Conservation (phyloP, 37 sponge, comb jelly and placozoan genomes). For the Amphimedon queenslandica region DNA sequence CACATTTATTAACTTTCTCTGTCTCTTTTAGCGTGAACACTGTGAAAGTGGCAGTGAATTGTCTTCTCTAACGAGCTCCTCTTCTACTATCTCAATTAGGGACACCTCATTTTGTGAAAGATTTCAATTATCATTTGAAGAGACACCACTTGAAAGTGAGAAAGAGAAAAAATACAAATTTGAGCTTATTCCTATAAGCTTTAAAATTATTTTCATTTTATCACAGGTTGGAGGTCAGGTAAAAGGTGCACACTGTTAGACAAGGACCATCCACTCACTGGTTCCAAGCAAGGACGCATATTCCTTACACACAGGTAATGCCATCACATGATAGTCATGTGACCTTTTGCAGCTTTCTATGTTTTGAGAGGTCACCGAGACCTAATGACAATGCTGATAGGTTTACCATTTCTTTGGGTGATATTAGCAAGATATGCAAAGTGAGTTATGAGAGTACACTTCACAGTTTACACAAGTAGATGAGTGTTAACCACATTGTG, state of each 20-base stretch:
- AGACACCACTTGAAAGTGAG: slow-evolving; percentile 29
- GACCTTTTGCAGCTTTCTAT: slow-evolving; percentile 27
- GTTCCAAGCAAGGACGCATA: slow-evolving; percentile 64
- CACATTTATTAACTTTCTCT: no score
- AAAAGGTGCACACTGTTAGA: slow-evolving; percentile 62
- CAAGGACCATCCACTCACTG: slow-evolving; percentile 54
- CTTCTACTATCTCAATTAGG: slow-evolving; percentile 8
- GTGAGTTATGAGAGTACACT: no score
- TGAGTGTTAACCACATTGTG: no score
- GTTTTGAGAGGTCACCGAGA: slow-evolving; percentile 47
- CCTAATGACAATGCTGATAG: slow-evolving; percentile 21
- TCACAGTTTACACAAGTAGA: no score
- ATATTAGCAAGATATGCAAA: slow-evolving; percentile 28
- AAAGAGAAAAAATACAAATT: slow-evolving; percentile 38
- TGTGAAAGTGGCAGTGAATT: no score
- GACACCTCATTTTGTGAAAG: slow-evolving; percentile 40
- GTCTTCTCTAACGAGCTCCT: neutral
- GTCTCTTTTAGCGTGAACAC: no score
- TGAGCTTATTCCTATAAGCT: neutral
- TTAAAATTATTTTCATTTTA: neutral
- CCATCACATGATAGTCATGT: neutral
- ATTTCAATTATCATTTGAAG: slow-evolving; percentile 37
- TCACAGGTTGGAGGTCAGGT: slow-evolving; percentile 53
- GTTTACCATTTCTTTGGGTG: slow-evolving; percentile 35
- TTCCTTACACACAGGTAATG: slow-evolving; percentile 62